phyloP scores from a whole-genome alignment of 2,113 vertebrate genomes.

The Callipepla squamata region DNA sequence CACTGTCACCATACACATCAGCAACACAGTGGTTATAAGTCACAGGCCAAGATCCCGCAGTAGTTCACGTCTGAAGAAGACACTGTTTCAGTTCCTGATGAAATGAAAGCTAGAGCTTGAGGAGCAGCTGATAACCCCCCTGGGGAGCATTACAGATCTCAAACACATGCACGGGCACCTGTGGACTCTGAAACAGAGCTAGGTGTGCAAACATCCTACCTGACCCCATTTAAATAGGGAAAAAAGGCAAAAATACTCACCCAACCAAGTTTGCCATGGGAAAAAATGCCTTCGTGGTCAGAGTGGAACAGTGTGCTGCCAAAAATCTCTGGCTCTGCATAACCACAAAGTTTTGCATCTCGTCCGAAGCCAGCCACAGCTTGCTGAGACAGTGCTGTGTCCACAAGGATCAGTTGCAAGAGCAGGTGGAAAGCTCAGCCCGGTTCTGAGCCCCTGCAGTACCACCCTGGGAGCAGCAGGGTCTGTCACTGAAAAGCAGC shows the following conservation, averaged over 20 bases:
- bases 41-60: background rate
- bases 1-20: background rate
- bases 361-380: background rate
- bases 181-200: background rate
- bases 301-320: background rate
- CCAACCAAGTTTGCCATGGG: background rate
- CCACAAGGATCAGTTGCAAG: background rate
- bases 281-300: background rate
- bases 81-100: background rate
- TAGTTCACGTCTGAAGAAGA: background rate
- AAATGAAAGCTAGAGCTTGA: background rate
- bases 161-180: background rate
- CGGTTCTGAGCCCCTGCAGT: fast-evolving
- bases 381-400: background rate
- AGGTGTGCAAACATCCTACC: background rate
- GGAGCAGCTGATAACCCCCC: background rate
- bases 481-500: slow-evolving; percentile 7
- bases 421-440: background rate
- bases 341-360: background rate
- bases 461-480: background rate
- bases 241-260: background rate
- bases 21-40: background rate
- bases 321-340: background rate
- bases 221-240: background rate
- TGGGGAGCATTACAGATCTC: background rate